Conservation (phyloP, 64 coral and sea anemone genomes). For the Stichodactyla helianthus region DNA sequence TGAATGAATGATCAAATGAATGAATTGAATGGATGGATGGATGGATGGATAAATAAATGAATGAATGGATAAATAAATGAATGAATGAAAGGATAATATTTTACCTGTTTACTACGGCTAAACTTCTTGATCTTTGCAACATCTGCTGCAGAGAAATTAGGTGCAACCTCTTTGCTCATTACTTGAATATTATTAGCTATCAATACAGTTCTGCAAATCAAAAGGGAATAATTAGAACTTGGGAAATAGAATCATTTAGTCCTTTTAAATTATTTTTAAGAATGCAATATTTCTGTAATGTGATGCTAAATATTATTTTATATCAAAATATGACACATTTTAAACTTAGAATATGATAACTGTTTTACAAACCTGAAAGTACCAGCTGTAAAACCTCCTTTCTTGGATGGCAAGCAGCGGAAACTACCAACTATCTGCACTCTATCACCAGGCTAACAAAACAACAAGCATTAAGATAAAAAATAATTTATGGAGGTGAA, state of each 20-base stretch:
- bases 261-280: too few species aligned
- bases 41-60: background rate
- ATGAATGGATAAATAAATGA: background rate
- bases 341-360: background rate
- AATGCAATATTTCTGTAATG: too few species aligned
- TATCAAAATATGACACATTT: too few species aligned
- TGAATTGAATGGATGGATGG: too few species aligned
- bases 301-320: too few species aligned
- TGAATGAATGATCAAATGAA: background rate
- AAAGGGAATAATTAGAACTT: background rate
- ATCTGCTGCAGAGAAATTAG: conserved; percentile 74
- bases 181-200: conserved; percentile 98
- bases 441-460: conserved; percentile 87
- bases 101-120: conserved; percentile 73
- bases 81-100: background rate
- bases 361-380: conserved; percentile 62
- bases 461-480: background rate
- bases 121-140: conserved; percentile 96
- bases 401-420: conserved; percentile 91
- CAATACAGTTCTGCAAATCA: conserved; percentile 62
- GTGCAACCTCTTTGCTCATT: conserved; percentile 91
- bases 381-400: conserved; percentile 89
- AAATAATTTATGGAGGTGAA: background rate
- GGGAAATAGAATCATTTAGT: too few species aligned
- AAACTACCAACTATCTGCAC: conserved; percentile 96